Evolutionary conservation across 2,888 invertebrate genomes (phyloP), one percentile per base, ranked within the genome.

Genomic region (Eupithecia pulchellata): DNA sequence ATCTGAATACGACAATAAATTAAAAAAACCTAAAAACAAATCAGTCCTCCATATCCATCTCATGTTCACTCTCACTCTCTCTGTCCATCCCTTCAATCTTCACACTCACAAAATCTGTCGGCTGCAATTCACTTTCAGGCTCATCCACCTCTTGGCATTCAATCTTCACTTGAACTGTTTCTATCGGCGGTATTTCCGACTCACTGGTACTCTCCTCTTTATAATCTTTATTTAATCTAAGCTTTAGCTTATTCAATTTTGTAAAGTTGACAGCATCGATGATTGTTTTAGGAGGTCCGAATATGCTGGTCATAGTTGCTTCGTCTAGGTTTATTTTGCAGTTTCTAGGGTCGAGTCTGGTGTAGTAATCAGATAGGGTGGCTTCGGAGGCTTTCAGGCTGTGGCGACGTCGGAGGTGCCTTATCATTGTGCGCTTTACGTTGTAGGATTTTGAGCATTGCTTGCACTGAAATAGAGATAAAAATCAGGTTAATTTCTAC

Each of bases 381-480:
- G 1, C 87, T 76, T 11, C 86, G 85, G 0, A 78, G 75, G 1
- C 83, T 55, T 87, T 88, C 27, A 92, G 73, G 6, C 83, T 82
- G 78, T 95, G 95, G 0, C 94, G 89, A 58, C 89, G 88, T 0
- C 90, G 86, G n/a, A 95, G 80, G 78, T 95, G 95, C 34, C 89
- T 90, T 3, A 93, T 77, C 67, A 95, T 89, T 1, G 94, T 91
- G 47, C 92, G 88, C 71, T 91, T 91, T 9, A 91, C 90, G 25
- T 93, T 89, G 76, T 91, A 95, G 0, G 90, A 86, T 80, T 95
- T 95, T 3, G 91, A 87, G 76, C 95, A 95, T 67, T 90, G 82
- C 77, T 92, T 91, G 82, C 95, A 95, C 94, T 95, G 89, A n/a
- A 69, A 69, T 14, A 39, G 30, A 36, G 6, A 55, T n/a, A n/a